Conservation (phyloP, 2,888 invertebrate genomes). For the Heliconius cydno region DNA sequence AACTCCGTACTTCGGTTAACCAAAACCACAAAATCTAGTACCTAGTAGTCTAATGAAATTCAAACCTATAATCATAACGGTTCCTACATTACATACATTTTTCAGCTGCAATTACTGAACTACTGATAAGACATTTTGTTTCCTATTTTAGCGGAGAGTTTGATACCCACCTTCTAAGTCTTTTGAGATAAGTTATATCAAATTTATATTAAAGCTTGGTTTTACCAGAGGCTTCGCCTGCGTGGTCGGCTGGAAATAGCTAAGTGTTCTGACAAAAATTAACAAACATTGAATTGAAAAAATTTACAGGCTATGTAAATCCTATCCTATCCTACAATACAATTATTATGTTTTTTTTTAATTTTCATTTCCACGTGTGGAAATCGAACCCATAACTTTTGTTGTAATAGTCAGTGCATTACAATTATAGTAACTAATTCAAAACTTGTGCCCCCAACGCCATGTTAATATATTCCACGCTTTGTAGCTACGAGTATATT, state of each 20-base stretch:
- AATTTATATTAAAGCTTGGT: not conserved
- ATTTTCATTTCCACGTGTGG: not conserved
- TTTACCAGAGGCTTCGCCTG: no score
- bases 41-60: not conserved
- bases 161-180: not conserved
- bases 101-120: not conserved
- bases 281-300: no score
- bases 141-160: not conserved
- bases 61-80: not conserved
- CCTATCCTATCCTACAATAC: no score
- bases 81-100: not conserved
- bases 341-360: no score
- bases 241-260: no score
- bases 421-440: not conserved
- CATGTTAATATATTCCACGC: not conserved
- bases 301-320: no score
- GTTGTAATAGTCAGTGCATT: not conserved
- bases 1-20: not conserved
- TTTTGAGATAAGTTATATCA: not conserved
- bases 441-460: not conserved
- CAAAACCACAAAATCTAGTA: constrained; percentile 6
- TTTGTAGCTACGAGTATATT: not conserved
- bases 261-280: no score
- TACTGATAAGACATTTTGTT: not conserved
- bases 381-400: not conserved